Conservation (phyloP, 2,113 vertebrate genomes). For the Silurus meridionalis region DNA sequence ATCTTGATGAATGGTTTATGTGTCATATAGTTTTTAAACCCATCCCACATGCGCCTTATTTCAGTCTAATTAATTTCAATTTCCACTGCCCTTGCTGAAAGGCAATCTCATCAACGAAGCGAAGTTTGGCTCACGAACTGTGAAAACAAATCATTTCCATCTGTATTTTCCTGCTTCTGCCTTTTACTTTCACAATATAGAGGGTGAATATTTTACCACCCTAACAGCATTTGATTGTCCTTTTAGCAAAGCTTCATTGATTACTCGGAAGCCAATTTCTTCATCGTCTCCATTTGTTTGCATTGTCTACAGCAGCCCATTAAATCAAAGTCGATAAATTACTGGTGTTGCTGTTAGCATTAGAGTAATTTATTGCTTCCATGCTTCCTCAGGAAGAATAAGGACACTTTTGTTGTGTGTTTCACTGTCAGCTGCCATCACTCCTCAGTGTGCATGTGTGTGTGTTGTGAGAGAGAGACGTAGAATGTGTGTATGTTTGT, state of each 20-base stretch:
- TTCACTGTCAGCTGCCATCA: conserved; percentile 46
- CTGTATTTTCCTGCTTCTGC: conserved; percentile 18
- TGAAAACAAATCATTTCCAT: conserved; percentile 41
- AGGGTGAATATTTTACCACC: conserved; percentile 26
- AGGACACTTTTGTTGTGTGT: conserved; percentile 63
- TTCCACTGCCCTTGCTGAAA: conserved; percentile 79
- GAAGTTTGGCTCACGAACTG: conserved; percentile 38
- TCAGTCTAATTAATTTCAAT: conserved; percentile 72
- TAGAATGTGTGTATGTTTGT: conserved; percentile 51
- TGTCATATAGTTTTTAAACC: conserved; percentile 76
- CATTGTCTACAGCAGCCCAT: conserved; percentile 83
- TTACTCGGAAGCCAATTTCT: conserved; percentile 35
- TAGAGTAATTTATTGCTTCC: conserved; percentile 90
- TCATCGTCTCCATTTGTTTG: conserved; percentile 57
- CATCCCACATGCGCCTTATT: conserved; percentile 71
- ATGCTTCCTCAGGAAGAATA: conserved; percentile 80
- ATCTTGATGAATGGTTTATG: conserved; percentile 81
- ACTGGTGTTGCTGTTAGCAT: conserved; percentile 72
- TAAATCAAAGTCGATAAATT: conserved; percentile 82
- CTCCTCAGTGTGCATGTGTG: conserved; percentile 45
- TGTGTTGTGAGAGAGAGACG: conserved; percentile 32
- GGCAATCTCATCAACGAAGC: conserved; percentile 74
- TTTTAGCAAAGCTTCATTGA: conserved; percentile 78
- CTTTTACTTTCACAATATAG: conserved; percentile 12
- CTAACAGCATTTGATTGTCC: conserved; percentile 75